Base-by-base conservation (phyloP, 1,140 invertebrate genomes). In the Formica selysi region DNA sequence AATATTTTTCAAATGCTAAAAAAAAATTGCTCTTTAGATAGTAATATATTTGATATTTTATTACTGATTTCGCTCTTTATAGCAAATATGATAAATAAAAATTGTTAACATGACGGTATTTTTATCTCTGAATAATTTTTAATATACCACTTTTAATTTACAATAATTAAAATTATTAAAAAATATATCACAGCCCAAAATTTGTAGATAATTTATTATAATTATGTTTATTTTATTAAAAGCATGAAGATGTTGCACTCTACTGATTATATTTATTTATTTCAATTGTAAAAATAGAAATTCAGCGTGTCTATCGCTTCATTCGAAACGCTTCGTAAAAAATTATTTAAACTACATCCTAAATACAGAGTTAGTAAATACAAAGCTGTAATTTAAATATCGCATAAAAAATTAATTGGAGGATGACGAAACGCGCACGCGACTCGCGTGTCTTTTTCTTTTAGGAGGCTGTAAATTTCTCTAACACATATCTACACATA, bases 401-500 rank as follows among this genome's bases (percentile, higher is more conserved):
- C 3, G 11, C 13, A 11, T 8, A 10, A 19, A 41, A 19, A 29
- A 61, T 32, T 7, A 73, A 38, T 73, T 38, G 16, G 0, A 48
- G n/a, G 7, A 3, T 57, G n/a, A 68, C 6, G 44, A 57, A 79
- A 68, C 48, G 32, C n/a, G 7, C 41, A 48, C 13, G 38, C 13
- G 11, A 36, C 2, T 13, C 22, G 8, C 3, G 13, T 19, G n/a
- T 38, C 32, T 10, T 13, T n/a, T 22, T 59, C 26, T 38, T n/a
- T 67, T 67, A n/a, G 26, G 8, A 57, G 16, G 3, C 13, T 70
- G 41, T n/a, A 38, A 73, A 81, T 71, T 19, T 51, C 19, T 61
- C 11, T 81, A 81, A 70, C 57, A 5, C 8, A 3, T 70, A 81
- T 57, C 36, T 41, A 73, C 11, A 41, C 38, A 44, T 2, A n/a